Evolutionary conservation across 2,113 vertebrate genomes (phyloP).

Genomic region (Melanerpes aurifrons): DNA sequence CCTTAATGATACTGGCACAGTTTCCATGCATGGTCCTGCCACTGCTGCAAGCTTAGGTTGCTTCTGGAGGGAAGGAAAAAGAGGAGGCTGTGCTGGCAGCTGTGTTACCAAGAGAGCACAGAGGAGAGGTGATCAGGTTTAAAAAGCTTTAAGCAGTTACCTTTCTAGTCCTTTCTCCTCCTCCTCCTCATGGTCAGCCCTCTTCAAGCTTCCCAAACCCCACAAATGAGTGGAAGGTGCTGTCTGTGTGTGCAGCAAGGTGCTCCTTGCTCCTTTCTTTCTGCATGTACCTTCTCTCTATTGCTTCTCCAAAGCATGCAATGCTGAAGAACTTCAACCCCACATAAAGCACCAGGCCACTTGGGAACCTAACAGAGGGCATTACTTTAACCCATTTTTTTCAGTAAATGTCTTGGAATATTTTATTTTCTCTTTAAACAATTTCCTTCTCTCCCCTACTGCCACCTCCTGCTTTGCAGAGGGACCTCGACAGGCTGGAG

Average conservation of each 20-base stretch:
- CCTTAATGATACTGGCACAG: not conserved
- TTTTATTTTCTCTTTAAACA: constrained; percentile 6
- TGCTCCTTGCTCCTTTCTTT: constrained; percentile 4
- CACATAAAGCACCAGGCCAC: not conserved
- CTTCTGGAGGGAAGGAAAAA: constrained; percentile 1
- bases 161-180: constrained; percentile 26
- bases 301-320: not conserved
- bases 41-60: not conserved
- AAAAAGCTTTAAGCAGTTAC: not conserved
- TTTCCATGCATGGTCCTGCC: not conserved
- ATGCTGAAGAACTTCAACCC: not conserved
- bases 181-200: not conserved
- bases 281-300: not conserved
- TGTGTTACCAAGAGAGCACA: not conserved
- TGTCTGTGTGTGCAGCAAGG: not conserved
- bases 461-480: not conserved
- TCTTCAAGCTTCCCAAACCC: not conserved
- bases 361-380: not conserved
- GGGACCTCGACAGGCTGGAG: too few species aligned
- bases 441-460: not conserved
- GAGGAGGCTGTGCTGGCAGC: not conserved
- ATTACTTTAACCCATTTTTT: not conserved
- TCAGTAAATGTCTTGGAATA: not conserved
- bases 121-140: not conserved
- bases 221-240: not conserved